Evolutionary conservation across 2,888 invertebrate species (phyloP), one percentile per base, ranked within the genome.

Genomic region (Ditylenchus weischeri): DNA sequence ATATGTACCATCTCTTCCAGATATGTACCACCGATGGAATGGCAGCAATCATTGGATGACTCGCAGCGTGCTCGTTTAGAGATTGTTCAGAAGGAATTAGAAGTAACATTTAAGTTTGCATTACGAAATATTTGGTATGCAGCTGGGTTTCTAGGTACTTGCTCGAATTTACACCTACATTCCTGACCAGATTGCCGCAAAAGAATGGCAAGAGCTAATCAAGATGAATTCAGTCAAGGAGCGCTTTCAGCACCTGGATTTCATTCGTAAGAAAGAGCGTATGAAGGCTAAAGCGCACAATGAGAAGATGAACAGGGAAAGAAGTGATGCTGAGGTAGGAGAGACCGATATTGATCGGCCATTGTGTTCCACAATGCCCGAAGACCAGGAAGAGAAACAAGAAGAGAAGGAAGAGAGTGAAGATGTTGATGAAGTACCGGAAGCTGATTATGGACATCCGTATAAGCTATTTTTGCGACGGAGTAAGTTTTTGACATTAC

Each of bases 171-270:
- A 43, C 19, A n/a, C 10, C 6, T 62, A 62, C 49, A 21, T 62
- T 21, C 62, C 62, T 23, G 23, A 62, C 1, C 1, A 48, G 48
- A 62, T 62, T 47, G 11, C 43, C 1, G 19, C 1, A 23, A 48
- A 29, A 38, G 66, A 68, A 51, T 68, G 66, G 66, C 48, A 43
- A 43, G 23, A 6, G 18, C 50, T 68, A 13, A 47, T 68, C 3
- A 19, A 35, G n/a, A 29, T 67, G 23, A 19, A n/a, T 21, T 67
- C 63, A 15, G 50, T 49, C 57, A 76, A 76, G 67, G 64, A 74
- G 18, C 71, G 78, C 0, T 65, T 75, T 13, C 74, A 78, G 21
- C 70, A 74, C 29, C 18, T 76, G 10, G 69, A 66, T 10, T 80
- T 79, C 65, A 36, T 75, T 29, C 43, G 62, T 23, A 43, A 7